Base-by-base conservation (phyloP, 2,113 vertebrate species). In the Vulpes ferrilata region DNA sequence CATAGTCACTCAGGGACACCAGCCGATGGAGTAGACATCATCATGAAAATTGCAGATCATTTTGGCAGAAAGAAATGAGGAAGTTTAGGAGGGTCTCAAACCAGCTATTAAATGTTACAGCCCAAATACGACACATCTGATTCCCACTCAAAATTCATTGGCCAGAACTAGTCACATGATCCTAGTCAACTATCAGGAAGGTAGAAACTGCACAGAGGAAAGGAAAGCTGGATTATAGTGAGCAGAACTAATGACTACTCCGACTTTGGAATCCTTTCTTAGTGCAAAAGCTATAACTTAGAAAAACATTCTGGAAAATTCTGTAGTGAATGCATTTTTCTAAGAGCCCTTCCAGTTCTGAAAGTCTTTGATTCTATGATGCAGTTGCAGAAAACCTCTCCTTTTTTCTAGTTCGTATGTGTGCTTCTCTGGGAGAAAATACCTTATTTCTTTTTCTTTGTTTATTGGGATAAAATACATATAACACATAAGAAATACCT, bases 41-140 rank as follows among this genome's bases (percentile, higher is more conserved):
- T 95, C 20, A 35, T 86, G 64, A 96, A 95, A 84, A 94, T 48
- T 38, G 7, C 1, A 88, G 83, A 17, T 83, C 2, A 25, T 69
- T 96, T 92, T 92, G 60, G 23, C 55, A 76, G 59, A 88, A 90
- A 57, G 23, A 78, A 92, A 76, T 69, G 32, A 82, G 15, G 25
- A 94, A n/a, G 23, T 79, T 80, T 20, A 67, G 20, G 32, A 55
- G 5, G 22, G 5, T 57, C 48, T 96, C 65, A 92, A 86, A 73
- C 15, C 55, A 85, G 82, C 16, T 79, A 78, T 64, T 81, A 62
- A 90, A 71, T 38, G 17, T 93, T 78, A 22, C 9, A 64, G 5
- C 32, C 79, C 53, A 65, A 38, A 89, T 71, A 32, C 22, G 20
- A 64, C 53, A n/a, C 13, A 23, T 55, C 30, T 17, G 25, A 59